Conservation (phyloP, 2,888 invertebrate genomes). For the Uropetala carovei region DNA sequence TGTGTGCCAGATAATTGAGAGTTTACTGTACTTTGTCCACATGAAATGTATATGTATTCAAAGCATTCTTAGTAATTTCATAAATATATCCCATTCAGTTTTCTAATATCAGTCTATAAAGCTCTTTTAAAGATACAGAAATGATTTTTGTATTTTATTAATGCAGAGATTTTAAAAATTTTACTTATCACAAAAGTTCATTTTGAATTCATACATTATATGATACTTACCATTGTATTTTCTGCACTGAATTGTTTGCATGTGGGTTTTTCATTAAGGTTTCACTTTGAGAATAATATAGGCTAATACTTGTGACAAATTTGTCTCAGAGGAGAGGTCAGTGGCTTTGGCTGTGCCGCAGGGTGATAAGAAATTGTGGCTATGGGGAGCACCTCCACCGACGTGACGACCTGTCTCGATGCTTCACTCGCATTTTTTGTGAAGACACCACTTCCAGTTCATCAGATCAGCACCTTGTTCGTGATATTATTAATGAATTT, state of each 20-base stretch:
- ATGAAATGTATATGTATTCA: too few relatives aligned
- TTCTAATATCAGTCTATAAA: too few relatives aligned
- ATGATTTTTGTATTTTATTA: too few relatives aligned
- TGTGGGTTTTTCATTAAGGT: too few relatives aligned
- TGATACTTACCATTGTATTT: constrained; percentile 64
- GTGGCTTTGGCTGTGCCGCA: constrained; percentile 87
- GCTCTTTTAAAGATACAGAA: too few relatives aligned
- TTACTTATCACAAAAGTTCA: too few relatives aligned
- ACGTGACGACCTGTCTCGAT: constrained; percentile 87
- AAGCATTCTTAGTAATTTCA: too few relatives aligned
- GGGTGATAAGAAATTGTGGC: constrained; percentile 88
- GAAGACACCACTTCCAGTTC: constrained; percentile 87
- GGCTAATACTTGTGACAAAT: not conserved
- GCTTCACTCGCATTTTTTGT: constrained; percentile 91
- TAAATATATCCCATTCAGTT: too few relatives aligned
- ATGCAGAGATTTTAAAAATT: too few relatives aligned
- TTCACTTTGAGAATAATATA: too few relatives aligned
- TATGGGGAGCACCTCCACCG: constrained; percentile 89
- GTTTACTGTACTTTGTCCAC: too few relatives aligned
- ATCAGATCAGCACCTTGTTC: constrained; percentile 86
- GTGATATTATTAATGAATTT: constrained; percentile 90
- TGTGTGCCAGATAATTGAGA: too few relatives aligned
- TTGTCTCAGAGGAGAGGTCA: constrained; percentile 82
- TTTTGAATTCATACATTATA: constrained; percentile 23
- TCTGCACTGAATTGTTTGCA: not conserved